Percentiles rank a stretch among this genome's conserved stretches.
Evolutionary conservation across 2,113 vertebrate genomes (phyloP).

Genomic region (Coturnix japonica): DNA sequence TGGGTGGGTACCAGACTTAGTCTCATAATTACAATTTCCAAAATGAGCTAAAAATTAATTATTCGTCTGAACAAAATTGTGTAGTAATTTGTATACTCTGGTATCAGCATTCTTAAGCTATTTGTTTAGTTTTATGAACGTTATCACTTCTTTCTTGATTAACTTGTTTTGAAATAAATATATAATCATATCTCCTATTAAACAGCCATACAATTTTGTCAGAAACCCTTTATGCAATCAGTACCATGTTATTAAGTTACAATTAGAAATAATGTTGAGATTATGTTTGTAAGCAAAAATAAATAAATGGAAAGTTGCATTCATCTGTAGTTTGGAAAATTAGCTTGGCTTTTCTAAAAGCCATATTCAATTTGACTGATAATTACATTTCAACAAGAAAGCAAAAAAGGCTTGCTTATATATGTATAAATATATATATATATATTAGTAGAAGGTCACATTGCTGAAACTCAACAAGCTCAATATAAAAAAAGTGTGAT

Average conservation of each 20-base stretch:
- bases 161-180: slow-evolving; percentile 34
- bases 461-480: slow-evolving; percentile 37
- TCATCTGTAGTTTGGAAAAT: slow-evolving; percentile 49
- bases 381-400: slow-evolving; percentile 47
- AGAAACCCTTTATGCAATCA: slow-evolving; percentile 33
- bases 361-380: slow-evolving; percentile 28
- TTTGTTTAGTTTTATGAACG: slow-evolving; percentile 13
- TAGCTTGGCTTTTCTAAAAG: slow-evolving; percentile 40
- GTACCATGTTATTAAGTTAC: slow-evolving; percentile 36
- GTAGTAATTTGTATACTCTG: neutral
- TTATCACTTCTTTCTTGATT: slow-evolving; percentile 27
- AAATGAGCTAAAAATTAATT: slow-evolving; percentile 28
- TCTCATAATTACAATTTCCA: neutral
- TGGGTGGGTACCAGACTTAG: neutral
- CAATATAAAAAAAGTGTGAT: slow-evolving; percentile 50
- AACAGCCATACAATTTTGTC: slow-evolving; percentile 30
- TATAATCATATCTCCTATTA: slow-evolving; percentile 20
- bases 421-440: neutral
- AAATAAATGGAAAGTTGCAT: slow-evolving; percentile 38
- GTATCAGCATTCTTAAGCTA: slow-evolving; percentile 17
- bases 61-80: neutral
- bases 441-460: slow-evolving; percentile 53
- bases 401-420: slow-evolving; percentile 3
- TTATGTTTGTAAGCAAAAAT: slow-evolving; percentile 63
- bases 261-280: slow-evolving; percentile 47